Evolutionary conservation across 2,797 vertebrate species (phyloP), one percentile per base, ranked within the genome.

Genomic region (Bryconaethiops microstoma): DNA sequence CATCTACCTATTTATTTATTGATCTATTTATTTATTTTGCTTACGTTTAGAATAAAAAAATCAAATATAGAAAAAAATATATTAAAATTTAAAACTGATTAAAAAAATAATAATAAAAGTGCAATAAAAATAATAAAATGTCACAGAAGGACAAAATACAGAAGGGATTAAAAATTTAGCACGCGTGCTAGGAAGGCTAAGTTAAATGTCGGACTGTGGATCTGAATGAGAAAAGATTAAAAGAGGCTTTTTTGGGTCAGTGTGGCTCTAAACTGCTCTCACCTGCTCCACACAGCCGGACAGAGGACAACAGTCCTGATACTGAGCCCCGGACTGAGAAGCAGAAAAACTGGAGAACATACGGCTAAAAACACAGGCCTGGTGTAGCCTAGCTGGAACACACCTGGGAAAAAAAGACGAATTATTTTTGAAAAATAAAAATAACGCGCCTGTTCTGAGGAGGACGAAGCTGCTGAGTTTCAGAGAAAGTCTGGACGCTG

Each of bases 231-330:
- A 23, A n/a, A n/a, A 57, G 17, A n/a, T 1, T 6, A 19, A 57
- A 7, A 57, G 19, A 57, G 54, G 19, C 9, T 9, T 13, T 8
- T 52, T 52, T 52, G 54, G 23, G 60, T 62, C 57, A 60, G 7
- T 60, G n/a, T 23, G n/a, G 9, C 25, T 62, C 60, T 62, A 29
- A 79, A 69, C 73, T 70, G 50, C 52, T 10, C 35, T n/a, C 42
- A 50, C 65, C 42, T 63, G 55, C 35, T 62, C 52, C 8, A 35
- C 50, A 25, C 40, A 62, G 13, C 21, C 60, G 23, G 21, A 9
- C 57, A 29, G 23, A 62, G 23, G 14, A 13, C 29, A 25, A 2
- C 23, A 5, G 1, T 4, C 23, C 9, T 9, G 10, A 12, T 12
- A 60, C 23, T 59, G 19, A 60, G 21, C 7, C 10, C 21, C 1